Conservation (phyloP, 2,113 vertebrate genomes). For the Laticauda laticaudata region DNA sequence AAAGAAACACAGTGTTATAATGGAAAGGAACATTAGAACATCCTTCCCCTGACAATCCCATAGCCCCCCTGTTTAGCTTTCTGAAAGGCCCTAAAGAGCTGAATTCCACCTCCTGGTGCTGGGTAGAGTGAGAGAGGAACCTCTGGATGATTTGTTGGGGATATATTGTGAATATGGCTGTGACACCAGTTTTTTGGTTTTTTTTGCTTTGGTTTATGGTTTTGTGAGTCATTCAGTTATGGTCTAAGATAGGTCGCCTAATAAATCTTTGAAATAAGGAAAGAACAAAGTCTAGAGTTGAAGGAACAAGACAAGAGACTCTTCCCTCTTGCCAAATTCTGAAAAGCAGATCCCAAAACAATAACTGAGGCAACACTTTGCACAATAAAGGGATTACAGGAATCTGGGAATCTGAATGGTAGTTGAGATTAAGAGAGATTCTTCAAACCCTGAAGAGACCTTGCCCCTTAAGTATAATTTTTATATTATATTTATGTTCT, state of each 20-base stretch:
- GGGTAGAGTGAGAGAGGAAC: background rate
- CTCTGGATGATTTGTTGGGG: background rate
- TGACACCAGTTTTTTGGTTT: background rate
- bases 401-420: background rate
- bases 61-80: background rate
- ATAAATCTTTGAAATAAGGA: background rate
- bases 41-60: background rate
- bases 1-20: background rate
- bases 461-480: background rate
- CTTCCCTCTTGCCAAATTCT: background rate
- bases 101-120: background rate
- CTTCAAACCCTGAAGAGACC: background rate
- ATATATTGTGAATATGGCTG: background rate
- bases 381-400: background rate
- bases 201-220: background rate
- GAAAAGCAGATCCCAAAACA: background rate
- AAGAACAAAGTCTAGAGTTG: background rate
- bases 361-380: background rate
- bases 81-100: background rate
- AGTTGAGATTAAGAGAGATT: background rate
- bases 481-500: background rate
- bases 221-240: background rate
- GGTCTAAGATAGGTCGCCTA: background rate
- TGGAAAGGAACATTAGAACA: background rate
- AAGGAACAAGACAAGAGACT: background rate